A percentile compares a stretch with the other conserved stretches of the same genome.
These are phyloP conservation scores for Drosophila stalkeri DNA, from an alignment of 2,888 invertebrate genomes.

Conservation along the genomic window DNA sequence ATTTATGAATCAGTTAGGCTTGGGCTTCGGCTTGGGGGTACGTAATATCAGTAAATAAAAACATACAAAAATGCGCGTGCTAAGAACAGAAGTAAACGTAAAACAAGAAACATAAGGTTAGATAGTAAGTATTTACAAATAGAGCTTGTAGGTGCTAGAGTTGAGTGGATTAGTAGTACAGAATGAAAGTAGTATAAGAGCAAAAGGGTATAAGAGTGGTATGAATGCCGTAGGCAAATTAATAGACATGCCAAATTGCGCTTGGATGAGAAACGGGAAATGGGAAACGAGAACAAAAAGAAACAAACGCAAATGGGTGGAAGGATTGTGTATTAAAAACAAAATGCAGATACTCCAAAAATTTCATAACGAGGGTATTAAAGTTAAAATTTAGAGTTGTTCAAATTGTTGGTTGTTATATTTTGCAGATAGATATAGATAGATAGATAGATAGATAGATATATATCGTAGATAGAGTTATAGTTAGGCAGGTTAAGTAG, in stretches of 20 bases:
- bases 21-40: slow-evolving; percentile 26
- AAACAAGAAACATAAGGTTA: slow-evolving; percentile 28
- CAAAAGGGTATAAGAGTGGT: slow-evolving; percentile 6
- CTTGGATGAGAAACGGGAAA: slow-evolving; percentile 28
- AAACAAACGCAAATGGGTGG: slow-evolving; percentile 30
- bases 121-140: slow-evolving; percentile 9
- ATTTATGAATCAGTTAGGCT: slow-evolving; percentile 24
- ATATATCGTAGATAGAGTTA: slow-evolving; percentile 33
- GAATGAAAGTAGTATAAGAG: slow-evolving; percentile 1
- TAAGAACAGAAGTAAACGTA: slow-evolving; percentile 40
- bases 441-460: slow-evolving; percentile 26
- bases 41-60: slow-evolving; percentile 32
- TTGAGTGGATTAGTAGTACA: slow-evolving; percentile 10
- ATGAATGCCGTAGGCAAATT: slow-evolving; percentile 6
- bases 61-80: slow-evolving; percentile 54
- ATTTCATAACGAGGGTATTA: neutral
- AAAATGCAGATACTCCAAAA: slow-evolving; percentile 20
- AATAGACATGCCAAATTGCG: slow-evolving; percentile 34
- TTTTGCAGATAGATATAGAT: slow-evolving; percentile 21
- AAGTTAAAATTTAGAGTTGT: slow-evolving; percentile 37
- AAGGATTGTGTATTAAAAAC: slow-evolving; percentile 16
- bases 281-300: slow-evolving; percentile 22
- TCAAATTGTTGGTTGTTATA: slow-evolving; percentile 21
- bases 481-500: slow-evolving; percentile 42
- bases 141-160: slow-evolving; percentile 14